Base-by-base conservation (phyloP, 1,140 invertebrate genomes). In the Oppia nitens region DNA sequence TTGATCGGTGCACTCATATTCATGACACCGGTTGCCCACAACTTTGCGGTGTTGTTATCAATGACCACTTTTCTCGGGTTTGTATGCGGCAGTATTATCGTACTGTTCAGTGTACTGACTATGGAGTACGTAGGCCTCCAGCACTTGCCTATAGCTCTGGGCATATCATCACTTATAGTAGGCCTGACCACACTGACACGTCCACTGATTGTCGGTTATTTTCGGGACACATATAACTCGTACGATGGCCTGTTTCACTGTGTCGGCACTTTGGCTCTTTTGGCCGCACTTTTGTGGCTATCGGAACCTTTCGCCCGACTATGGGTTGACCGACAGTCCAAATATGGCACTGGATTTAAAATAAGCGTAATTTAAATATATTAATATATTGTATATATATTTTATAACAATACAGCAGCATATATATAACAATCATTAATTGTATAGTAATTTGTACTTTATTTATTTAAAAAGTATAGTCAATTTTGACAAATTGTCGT, bases 181-280 rank as follows among this genome's bases (percentile, higher is more conserved):
- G 64, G 64, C 0, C 24, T 61, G 6, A 60, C 49, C 20, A 29
- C 59, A 20, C 57, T 66, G 14, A n/a, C 56, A 1, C 60, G 62
- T 4, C 65, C 65, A 11, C 27, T 53, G 1, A n/a, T 66, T 17
- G 66, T 66, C 52, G 65, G 65, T 25, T 61, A 60, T 45, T 66
- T 66, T 59, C 56, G 64, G 6, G 64, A 66, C 47, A 59, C 48
- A 11, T 53, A 60, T 47, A 59, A 57, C 27, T 62, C 58, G 12
- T 66, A 66, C 28, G 59, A 62, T 26, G 61, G 64, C 23, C 28
- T 66, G 21, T 64, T 66, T 45, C 56, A 60, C 40, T 51, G 61
- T 24, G n/a, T 66, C 1, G 63, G 61, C n/a, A 47, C 51, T 11
- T 27, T 62, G 2, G 53, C 55, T 11, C 40, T 66, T 1, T 55